Base-by-base conservation (phyloP, 2,888 invertebrate species). In the Caenorhabditis doughertyi region DNA sequence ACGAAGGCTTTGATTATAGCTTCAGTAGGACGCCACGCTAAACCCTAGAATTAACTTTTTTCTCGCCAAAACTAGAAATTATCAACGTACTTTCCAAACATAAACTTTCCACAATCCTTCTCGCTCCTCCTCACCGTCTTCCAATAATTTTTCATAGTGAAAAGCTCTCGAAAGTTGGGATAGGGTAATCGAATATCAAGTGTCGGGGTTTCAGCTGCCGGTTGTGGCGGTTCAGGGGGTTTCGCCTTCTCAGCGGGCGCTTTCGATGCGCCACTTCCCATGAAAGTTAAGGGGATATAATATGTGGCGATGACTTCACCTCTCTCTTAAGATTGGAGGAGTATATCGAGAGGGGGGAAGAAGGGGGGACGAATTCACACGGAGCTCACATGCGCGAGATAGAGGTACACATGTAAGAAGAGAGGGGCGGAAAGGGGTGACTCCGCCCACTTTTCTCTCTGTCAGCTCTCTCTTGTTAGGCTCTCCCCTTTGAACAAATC, bases 121-220 rank as follows among this genome's bases (percentile, higher is more conserved):
- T 91, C 91, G 62, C 89, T 89, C 39, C 91, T 62, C 25, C 88
- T 64, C n/a, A 91, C 84, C 2, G 91, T 89, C 79, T 91, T 91
- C 90, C 90, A 91, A 77, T 87, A 91, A 80, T 91, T 91, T 80
- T 91, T 91, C 70, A 91, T 79, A 7, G 91, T 91, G 86, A 88
- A 91, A n/a, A 91, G 79, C 29, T 91, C 91, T 8, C 90, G 86
- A 83, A 89, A 91, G 65, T 89, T 89, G 27, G 87, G 79, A 73
- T 87, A 91, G 49, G 90, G 90, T 27, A 92, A 84, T 8, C 91
- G 86, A 11, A 64, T 27, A 80, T 91, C 91, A 39, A 83, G 73
- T 9, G 81, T 74, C 3, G 85, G 80, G 11, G 84, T 77, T 23
- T 82, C 86, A 23, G 82, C 86, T 16, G 84, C 85, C 23, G 84